Evolutionary conservation across 2,888 invertebrate species (phyloP).

Genomic region (Drosophila nigritarsus): DNA sequence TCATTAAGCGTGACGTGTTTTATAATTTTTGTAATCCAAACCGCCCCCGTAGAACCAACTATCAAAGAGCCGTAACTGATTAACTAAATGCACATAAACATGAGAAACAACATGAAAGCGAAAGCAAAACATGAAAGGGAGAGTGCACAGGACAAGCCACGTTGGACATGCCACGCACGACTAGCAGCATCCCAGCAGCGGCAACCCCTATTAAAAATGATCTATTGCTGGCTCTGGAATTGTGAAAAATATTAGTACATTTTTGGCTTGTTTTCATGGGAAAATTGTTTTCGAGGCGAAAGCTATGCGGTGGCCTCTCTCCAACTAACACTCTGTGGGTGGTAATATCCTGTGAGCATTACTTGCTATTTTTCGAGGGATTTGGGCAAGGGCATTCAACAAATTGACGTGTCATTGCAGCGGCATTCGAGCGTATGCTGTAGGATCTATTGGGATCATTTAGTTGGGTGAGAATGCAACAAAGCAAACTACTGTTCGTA

Average conservation of each 20-base stretch:
- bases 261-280: constrained; percentile 62
- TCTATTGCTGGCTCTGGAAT: constrained; percentile 36
- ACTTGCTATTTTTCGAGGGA: constrained; percentile 48
- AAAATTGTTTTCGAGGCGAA: constrained; percentile 39
- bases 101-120: constrained; percentile 46
- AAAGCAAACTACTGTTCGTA: constrained; percentile 6
- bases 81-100: constrained; percentile 76
- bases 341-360: constrained; percentile 45
- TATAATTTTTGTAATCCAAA: constrained; percentile 56
- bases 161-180: constrained; percentile 33
- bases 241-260: constrained; percentile 50
- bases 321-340: constrained; percentile 54
- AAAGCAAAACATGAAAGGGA: constrained; percentile 11
- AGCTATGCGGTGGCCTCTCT: constrained; percentile 29
- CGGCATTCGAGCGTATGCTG: constrained; percentile 54
- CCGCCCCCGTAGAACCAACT: constrained; percentile 37
- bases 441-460: constrained; percentile 53
- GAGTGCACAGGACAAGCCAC: constrained; percentile 10
- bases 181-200: constrained; percentile 58
- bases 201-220: constrained; percentile 61
- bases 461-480: constrained; percentile 57
- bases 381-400: constrained; percentile 9
- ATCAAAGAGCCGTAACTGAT: constrained; percentile 70
- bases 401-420: constrained; percentile 57
- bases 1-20: constrained; percentile 79